Percentiles rank a stretch among this genome's conserved stretches.
Evolutionary conservation across 92 coral and sea anemone genomes (phyloP).

Genomic region (Parazoanthus atlanticus): DNA sequence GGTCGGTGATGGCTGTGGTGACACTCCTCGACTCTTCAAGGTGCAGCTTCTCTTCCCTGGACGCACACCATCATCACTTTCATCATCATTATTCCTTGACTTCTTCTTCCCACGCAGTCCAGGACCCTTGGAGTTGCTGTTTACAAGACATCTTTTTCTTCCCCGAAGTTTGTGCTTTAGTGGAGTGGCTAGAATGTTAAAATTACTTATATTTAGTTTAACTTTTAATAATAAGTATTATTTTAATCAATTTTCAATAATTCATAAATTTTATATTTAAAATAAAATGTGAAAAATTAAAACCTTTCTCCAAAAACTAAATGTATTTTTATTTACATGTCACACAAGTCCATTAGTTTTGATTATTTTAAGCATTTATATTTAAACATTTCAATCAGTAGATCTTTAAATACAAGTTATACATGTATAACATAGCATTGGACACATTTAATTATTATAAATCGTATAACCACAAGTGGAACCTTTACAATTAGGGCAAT

Average conservation of each 20-base stretch:
- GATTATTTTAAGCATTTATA: no score
- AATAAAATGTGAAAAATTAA: no score
- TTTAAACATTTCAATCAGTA: no score
- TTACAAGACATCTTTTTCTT: constrained; percentile 69
- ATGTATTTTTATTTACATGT: no score
- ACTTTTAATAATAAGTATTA: not conserved
- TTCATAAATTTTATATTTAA: not conserved
- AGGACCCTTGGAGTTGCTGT: constrained; percentile 63
- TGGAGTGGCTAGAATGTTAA: constrained; percentile 64
- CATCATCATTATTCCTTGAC: constrained; percentile 78
- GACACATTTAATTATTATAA: no score
- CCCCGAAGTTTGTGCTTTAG: constrained; percentile 91
- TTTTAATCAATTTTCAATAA: not conserved
- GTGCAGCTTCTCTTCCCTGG: constrained; percentile 97
- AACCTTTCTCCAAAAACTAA: no score
- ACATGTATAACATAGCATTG: no score
- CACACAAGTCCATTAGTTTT: no score
- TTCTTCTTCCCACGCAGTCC: constrained; percentile 67
- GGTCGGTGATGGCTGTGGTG: constrained; percentile 97
- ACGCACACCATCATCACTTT: constrained; percentile 84
- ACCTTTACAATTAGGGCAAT: not conserved
- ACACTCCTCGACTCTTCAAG: constrained; percentile 75
- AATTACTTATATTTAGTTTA: not conserved
- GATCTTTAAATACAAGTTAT: no score
- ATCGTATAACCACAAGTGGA: no score